These are phyloP conservation scores for Daboia siamensis DNA, from an alignment of 2,113 vertebrate genomes.

Conservation along the genomic window DNA sequence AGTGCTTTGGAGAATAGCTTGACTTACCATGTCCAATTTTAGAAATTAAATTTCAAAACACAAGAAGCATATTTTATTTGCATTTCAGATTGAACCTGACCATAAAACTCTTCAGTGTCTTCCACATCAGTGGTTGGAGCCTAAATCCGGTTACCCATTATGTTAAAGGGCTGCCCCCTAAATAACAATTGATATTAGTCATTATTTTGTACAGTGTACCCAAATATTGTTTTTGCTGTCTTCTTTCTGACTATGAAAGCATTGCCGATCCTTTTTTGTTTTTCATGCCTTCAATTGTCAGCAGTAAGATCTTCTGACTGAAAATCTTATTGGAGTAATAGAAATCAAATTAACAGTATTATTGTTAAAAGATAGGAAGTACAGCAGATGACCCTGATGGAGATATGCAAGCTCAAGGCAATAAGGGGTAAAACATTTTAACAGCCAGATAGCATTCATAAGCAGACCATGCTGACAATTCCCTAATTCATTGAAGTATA, in stretches of 20 bases:
- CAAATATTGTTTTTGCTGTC: background rate
- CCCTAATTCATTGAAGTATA: background rate
- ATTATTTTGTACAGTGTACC: background rate
- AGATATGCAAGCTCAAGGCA: background rate
- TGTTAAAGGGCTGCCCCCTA: background rate
- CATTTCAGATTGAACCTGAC: background rate
- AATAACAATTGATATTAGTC: background rate
- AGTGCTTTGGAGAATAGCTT: too few relatives aligned
- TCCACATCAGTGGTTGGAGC: background rate
- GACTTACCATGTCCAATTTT: background rate
- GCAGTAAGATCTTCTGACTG: background rate
- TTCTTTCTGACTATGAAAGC: background rate
- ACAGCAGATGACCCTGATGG: background rate
- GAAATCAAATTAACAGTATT: background rate
- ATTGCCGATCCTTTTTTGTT: background rate
- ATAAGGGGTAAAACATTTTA: background rate
- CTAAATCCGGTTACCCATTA: background rate
- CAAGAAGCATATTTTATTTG: background rate
- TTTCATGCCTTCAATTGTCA: background rate
- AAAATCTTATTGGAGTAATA: background rate
- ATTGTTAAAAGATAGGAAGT: background rate
- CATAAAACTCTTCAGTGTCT: background rate
- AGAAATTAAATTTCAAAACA: background rate
- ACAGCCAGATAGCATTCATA: background rate
- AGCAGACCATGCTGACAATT: background rate